phyloP scores from a whole-genome alignment of 2,113 vertebrate genomes.

The Hippoglossus stenolepis region DNA sequence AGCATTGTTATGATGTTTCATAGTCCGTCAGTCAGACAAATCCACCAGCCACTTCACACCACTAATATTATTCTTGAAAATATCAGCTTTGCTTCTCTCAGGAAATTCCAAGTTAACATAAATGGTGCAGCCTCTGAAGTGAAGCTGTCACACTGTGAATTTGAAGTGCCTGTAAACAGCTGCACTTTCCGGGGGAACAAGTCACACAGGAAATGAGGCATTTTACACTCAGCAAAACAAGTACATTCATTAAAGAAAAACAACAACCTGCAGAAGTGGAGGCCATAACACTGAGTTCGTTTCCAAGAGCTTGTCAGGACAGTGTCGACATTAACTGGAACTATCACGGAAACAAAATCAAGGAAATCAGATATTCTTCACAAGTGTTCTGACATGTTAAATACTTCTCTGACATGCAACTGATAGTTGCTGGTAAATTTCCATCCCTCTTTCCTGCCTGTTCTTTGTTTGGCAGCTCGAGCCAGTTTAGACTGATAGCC shows the following conservation, averaged over 20 bases:
- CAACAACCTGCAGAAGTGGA: background rate
- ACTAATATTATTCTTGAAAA: too few relatives aligned
- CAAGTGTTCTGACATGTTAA: background rate
- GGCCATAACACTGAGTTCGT: background rate
- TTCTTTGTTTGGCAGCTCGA: background rate
- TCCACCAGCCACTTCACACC: background rate
- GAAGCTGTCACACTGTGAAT: background rate
- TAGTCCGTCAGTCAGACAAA: too few relatives aligned
- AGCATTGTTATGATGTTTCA: too few relatives aligned
- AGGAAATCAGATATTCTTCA: background rate
- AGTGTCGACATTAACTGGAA: background rate
- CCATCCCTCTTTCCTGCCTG: background rate
- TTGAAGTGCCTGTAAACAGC: background rate
- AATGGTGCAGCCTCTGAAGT: background rate
- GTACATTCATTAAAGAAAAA: background rate
- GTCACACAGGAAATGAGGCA: background rate
- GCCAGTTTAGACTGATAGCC: too few relatives aligned
- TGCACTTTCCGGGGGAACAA: background rate
- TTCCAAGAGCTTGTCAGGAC: background rate
- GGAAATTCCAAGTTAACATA: background rate
- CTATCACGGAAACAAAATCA: background rate
- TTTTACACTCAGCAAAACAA: conserved; percentile 9
- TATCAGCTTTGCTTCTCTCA: too few relatives aligned
- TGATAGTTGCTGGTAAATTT: conserved; percentile 1
- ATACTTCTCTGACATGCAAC: background rate